Evolutionary conservation across 2,888 invertebrate species (phyloP).

Genomic region (Schizaphis graminum): DNA sequence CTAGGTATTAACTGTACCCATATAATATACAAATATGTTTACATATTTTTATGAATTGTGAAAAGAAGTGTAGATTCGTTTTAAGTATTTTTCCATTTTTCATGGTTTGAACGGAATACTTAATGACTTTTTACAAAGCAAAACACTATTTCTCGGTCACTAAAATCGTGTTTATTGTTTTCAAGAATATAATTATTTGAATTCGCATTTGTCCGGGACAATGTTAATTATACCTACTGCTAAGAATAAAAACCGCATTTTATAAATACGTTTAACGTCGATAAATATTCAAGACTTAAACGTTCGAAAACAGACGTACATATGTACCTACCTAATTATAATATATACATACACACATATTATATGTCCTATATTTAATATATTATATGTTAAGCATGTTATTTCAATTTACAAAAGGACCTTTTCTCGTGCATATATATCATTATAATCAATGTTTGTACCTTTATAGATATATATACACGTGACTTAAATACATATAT

Average conservation of each 20-base stretch:
- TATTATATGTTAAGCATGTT: neutral
- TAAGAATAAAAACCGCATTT: neutral
- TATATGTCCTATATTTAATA: neutral
- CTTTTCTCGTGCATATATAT: neutral
- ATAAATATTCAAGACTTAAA: neutral
- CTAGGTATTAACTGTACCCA: neutral
- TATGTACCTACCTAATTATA: neutral
- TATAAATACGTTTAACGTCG: neutral
- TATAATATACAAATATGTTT: neutral
- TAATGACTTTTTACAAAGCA: neutral
- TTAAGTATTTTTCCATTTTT: neutral
- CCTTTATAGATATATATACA: neutral
- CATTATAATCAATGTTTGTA: conserved; percentile 23
- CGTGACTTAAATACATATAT: conserved; percentile 7
- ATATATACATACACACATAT: neutral
- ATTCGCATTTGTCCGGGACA: neutral
- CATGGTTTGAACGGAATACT: neutral
- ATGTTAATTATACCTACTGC: neutral
- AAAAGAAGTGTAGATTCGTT: neutral
- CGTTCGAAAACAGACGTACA: neutral
- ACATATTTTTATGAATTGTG: neutral
- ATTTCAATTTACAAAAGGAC: conserved; percentile 18
- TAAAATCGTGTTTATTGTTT: neutral
- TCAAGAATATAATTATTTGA: neutral
- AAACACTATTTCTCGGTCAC: neutral